Evolutionary conservation across 2,797 vertebrate species (phyloP), one percentile per base, ranked within the genome.

Genomic region (Phataginus tetradactyla): DNA sequence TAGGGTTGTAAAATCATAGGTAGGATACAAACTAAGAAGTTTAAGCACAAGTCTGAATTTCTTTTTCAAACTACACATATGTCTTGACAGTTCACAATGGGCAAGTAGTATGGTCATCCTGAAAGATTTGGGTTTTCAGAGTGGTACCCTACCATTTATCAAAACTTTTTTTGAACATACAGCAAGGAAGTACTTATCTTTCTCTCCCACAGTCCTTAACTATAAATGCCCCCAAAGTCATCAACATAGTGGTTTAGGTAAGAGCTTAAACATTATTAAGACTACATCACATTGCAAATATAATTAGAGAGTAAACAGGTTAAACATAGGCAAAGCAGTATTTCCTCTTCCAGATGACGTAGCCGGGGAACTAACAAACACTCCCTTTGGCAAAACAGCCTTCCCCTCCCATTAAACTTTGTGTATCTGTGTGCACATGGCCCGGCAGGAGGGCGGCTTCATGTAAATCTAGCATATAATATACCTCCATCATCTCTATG

Each of bases 291-390:
- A 63, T 27, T 84, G 42, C 17, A 92, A 66, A 78, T 68, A 75
- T 7, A 94, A 37, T 63, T 45, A 86, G 53, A 95, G 39, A 94
- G 6, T 53, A 95, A 96, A 88, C 77, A 80, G 45, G 57, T 79
- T 90, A 94, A 86, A 85, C 55, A 71, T 32, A 61, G 63, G 63
- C 27, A 72, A 20, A 74, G 27, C n/a, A 51, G 39, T 88, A 37
- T 86, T 83, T 91, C 9, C 17, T 84, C 14, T 80, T 92, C 88
- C 51, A 89, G 89, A 91, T 80, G 69, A 61, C 42, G 78, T 55
- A 92, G 37, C 0, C 51, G 92, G 42, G 64, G 42, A 92, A 93
- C 23, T 71, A 87, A 69, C 34, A 81, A 85, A 77, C 7, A 10
- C 4, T 55, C 39, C 57, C n/a, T 95, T 94, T 51, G 51, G 45